Evolutionary conservation across 2,888 invertebrate species (phyloP).

Genomic region (Brenthis daphne): DNA sequence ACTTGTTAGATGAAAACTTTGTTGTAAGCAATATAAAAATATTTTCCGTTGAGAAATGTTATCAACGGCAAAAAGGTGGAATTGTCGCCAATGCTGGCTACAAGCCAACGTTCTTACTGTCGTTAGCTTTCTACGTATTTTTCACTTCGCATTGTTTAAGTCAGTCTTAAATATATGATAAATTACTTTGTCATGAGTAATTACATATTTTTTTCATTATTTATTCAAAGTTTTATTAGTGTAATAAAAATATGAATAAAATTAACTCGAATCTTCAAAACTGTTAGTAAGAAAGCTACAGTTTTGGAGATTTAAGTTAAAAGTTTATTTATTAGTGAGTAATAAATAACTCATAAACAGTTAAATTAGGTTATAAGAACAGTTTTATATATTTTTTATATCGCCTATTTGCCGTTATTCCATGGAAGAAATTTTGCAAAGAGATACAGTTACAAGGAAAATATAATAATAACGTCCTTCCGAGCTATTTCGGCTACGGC

Average conservation of each 20-base stretch:
- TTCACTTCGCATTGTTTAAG: slow-evolving; percentile 38
- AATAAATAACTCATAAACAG: no score
- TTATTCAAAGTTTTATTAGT: neutral
- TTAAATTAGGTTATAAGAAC: no score
- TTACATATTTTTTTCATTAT: slow-evolving; percentile 36
- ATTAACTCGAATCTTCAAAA: neutral
- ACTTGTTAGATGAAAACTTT: slow-evolving; percentile 16
- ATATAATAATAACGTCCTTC: no score
- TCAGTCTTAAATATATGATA: slow-evolving; percentile 37
- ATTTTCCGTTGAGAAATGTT: slow-evolving; percentile 62
- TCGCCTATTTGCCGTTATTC: no score
- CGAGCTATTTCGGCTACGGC: no score
- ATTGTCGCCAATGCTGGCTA: slow-evolving; percentile 60
- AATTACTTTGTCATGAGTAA: slow-evolving; percentile 45
- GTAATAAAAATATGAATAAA: neutral
- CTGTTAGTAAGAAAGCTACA: no score
- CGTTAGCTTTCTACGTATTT: slow-evolving; percentile 41
- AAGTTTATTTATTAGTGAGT: no score
- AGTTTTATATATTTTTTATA: no score
- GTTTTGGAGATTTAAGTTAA: no score
- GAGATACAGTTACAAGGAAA: no score
- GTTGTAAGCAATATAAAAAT: slow-evolving; percentile 42
- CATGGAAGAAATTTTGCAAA: no score
- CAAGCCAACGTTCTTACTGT: slow-evolving; percentile 50
- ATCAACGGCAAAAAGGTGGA: slow-evolving; percentile 49